phyloP scores from a whole-genome alignment of 2,888 invertebrate genomes.

The Lobophora halterata region DNA sequence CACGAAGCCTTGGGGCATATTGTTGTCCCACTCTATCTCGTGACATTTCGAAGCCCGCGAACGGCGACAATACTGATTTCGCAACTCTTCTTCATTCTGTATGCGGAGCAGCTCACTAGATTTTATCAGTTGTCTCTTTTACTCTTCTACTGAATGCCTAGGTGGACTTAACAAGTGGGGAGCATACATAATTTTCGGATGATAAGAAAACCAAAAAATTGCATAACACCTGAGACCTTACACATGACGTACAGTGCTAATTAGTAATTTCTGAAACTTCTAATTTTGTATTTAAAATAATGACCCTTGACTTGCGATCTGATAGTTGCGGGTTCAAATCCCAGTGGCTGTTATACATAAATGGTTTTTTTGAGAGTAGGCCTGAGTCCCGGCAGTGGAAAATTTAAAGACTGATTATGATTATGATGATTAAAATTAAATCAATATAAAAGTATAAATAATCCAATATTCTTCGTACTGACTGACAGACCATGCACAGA shows the following conservation, averaged over 20 bases:
- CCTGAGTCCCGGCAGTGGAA: too few species aligned
- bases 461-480: too few species aligned
- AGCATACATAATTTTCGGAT: slow-evolving; percentile 44
- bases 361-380: too few species aligned
- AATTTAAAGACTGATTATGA: too few species aligned
- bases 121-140: slow-evolving; percentile 59
- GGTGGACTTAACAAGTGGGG: slow-evolving; percentile 45
- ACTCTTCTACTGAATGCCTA: slow-evolving; percentile 45
- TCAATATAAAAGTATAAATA: too few species aligned
- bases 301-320: too few species aligned
- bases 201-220: slow-evolving; percentile 38
- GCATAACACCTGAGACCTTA: slow-evolving; percentile 45
- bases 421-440: too few species aligned
- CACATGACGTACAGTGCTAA: neutral
- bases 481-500: too few species aligned
- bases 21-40: slow-evolving; percentile 67
- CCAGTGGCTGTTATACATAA: too few species aligned
- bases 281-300: neutral
- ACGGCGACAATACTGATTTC: slow-evolving; percentile 61
- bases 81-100: slow-evolving; percentile 54
- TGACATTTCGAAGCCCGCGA: slow-evolving; percentile 47
- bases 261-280: neutral
- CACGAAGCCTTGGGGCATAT: slow-evolving; percentile 65
- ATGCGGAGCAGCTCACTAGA: slow-evolving; percentile 51
- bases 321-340: too few species aligned